These are phyloP conservation scores for Sesamia nonagrioides DNA, from an alignment of 1,140 invertebrate species.

Conservation along the genomic window DNA sequence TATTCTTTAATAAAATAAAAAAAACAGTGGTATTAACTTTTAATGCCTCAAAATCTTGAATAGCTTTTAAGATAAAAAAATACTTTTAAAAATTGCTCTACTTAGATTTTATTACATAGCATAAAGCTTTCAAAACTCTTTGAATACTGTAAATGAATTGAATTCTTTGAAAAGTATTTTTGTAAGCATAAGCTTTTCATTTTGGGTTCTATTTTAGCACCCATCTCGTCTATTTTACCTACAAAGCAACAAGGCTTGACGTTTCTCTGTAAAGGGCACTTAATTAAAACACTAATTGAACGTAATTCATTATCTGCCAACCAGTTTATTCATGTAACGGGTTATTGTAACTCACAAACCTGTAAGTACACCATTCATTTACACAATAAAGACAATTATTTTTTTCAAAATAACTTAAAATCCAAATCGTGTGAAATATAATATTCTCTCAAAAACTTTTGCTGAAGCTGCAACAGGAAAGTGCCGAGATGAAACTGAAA, in stretches of 20 bases:
- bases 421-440: neutral
- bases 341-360: slow-evolving; percentile 40
- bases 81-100: slow-evolving; percentile 29
- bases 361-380: slow-evolving; percentile 4
- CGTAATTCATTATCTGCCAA: slow-evolving; percentile 66
- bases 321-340: slow-evolving; percentile 61
- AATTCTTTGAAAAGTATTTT: slow-evolving; percentile 44
- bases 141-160: slow-evolving; percentile 45
- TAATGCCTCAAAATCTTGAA: slow-evolving; percentile 17
- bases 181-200: slow-evolving; percentile 33
- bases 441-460: slow-evolving; percentile 1
- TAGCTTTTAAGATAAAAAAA: slow-evolving; percentile 25
- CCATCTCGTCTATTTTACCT: neutral
- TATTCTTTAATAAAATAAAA: slow-evolving; percentile 1
- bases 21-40: slow-evolving; percentile 2
- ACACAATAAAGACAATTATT: neutral
- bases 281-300: slow-evolving; percentile 68
- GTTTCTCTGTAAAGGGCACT: slow-evolving; percentile 57
- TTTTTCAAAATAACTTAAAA: neutral
- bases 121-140: slow-evolving; percentile 49
- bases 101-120: slow-evolving; percentile 20
- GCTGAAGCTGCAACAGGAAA: slow-evolving; percentile 7
- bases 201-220: slow-evolving; percentile 29
- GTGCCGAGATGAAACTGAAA: slow-evolving; percentile 16
- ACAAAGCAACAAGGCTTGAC: slow-evolving; percentile 37